Conservation (phyloP, 2,888 invertebrate genomes). For the Homarus gammarus region DNA sequence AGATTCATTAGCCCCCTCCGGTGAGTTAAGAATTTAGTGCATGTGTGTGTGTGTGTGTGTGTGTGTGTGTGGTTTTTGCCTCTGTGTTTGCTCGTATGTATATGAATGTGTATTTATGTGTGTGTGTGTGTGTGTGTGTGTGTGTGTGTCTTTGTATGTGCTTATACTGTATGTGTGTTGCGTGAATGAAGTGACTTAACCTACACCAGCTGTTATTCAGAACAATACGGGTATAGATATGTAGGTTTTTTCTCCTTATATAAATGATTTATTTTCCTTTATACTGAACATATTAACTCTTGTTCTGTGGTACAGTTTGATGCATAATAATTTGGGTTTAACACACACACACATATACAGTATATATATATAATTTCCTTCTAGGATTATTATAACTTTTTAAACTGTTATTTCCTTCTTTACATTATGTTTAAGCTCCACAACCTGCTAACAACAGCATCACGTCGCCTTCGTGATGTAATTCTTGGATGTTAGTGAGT, state of each 20-base stretch:
- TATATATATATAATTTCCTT: not conserved
- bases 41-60: not conserved
- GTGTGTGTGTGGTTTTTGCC: no score
- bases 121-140: not conserved
- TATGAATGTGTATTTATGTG: not conserved
- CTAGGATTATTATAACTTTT: no score
- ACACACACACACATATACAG: not conserved
- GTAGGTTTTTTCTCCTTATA: not conserved
- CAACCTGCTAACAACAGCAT: no score
- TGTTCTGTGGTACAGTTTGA: not conserved
- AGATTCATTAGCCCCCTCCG: not conserved
- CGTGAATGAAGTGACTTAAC: not conserved
- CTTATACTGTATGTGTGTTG: no score
- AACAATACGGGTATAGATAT: conserved; percentile 4
- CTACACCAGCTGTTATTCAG: not conserved
- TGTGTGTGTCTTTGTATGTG: not conserved
- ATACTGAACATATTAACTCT: not conserved
- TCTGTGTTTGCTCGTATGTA: not conserved
- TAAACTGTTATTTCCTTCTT: not conserved
- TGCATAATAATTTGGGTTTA: not conserved
- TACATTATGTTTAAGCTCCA: not conserved
- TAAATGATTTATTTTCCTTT: not conserved
- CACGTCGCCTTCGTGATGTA: no score
- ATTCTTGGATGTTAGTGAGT: not conserved
- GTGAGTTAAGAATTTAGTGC: not conserved